Conservation (phyloP, 2,797 vertebrate species). For the Gorsachius magnificus region DNA sequence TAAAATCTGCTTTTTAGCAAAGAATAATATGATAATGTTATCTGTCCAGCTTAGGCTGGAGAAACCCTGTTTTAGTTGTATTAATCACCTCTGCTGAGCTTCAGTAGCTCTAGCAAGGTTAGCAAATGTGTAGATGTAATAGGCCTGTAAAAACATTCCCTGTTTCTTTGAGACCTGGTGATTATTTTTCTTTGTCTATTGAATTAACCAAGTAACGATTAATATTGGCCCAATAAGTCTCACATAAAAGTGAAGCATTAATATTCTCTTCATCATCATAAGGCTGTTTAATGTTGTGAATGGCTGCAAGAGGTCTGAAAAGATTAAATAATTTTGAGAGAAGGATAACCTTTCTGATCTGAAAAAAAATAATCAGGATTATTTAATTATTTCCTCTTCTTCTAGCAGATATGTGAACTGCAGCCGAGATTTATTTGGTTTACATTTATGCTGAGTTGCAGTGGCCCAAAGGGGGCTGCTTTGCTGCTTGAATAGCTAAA, state of each 20-base stretch:
- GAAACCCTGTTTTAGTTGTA: background rate
- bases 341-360: background rate
- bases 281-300: background rate
- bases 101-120: background rate
- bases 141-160: conserved; percentile 4
- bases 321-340: conserved; percentile 14
- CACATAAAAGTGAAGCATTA: background rate
- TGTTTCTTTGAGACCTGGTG: conserved; percentile 4
- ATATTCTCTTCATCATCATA: conserved; percentile 1
- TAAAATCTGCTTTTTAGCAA: background rate
- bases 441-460: background rate
- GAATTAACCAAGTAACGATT: conserved; percentile 1
- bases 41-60: background rate
- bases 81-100: conserved; percentile 1
- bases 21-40: background rate
- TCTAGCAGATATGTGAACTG: background rate
- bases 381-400: conserved; percentile 1
- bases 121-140: background rate
- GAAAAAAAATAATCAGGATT: background rate
- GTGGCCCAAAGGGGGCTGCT: background rate
- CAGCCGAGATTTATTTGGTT: background rate
- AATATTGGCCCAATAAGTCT: background rate
- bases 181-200: conserved; percentile 23
- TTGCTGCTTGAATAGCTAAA: background rate
- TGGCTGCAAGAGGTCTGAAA: background rate